Evolutionary conservation across 2,113 vertebrate species (phyloP).

Genomic region (Romanogobio albipinnatus): DNA sequence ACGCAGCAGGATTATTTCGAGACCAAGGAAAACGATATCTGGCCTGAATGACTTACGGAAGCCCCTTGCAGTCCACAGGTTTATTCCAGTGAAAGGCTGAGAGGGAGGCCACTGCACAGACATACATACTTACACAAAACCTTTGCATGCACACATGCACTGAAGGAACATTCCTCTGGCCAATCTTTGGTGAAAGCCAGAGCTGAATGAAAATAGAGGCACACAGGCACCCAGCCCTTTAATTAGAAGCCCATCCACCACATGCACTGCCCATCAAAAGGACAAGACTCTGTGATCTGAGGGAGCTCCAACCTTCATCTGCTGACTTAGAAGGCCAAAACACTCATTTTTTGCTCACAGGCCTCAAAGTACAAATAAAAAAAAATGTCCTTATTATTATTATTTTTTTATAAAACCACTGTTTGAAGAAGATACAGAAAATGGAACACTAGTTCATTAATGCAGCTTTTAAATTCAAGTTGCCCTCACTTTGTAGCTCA

Average conservation of each 20-base stretch:
- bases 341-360: conserved; percentile 28
- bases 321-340: conserved; percentile 52
- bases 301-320: conserved; percentile 60
- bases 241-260: conserved; percentile 77
- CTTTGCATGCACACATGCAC: conserved; percentile 43
- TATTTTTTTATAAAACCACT: background rate
- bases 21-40: conserved; percentile 56
- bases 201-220: conserved; percentile 73
- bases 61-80: conserved; percentile 44
- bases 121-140: background rate
- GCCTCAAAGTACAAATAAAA: conserved; percentile 28
- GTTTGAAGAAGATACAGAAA: background rate
- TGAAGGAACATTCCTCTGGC: conserved; percentile 61
- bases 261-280: conserved; percentile 73
- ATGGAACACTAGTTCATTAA: background rate
- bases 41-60: conserved; percentile 46
- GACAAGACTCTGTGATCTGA: conserved; percentile 68
- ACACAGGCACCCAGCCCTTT: conserved; percentile 65
- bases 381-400: background rate
- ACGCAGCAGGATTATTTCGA: conserved; percentile 47
- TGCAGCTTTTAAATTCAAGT: background rate
- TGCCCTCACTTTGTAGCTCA: too few relatives aligned
- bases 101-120: conserved; percentile 31
- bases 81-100: conserved; percentile 49
- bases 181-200: conserved; percentile 63